Evolutionary conservation across 2,888 invertebrate genomes (phyloP).

Genomic region (Lepidocyrtinus sp.): DNA sequence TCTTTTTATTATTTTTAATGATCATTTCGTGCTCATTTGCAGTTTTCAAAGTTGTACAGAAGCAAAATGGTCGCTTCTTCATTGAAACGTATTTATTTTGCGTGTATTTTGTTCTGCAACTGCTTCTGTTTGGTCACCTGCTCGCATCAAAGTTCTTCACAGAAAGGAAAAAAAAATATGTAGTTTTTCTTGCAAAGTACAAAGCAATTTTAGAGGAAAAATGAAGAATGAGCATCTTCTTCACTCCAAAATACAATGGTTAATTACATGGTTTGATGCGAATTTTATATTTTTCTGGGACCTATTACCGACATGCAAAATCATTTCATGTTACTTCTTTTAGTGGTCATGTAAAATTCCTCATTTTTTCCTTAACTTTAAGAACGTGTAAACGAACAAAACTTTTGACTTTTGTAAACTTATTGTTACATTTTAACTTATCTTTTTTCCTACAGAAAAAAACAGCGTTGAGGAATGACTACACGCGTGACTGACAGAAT

Average conservation of each 20-base stretch:
- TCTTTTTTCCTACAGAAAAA: too few species aligned
- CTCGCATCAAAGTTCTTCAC: background rate
- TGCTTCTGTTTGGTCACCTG: conserved; percentile 24
- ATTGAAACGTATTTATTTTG: background rate
- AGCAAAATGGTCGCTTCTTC: too few species aligned
- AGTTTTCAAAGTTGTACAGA: conserved; percentile 29
- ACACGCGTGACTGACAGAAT: conserved; percentile 41
- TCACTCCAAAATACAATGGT: conserved; percentile 36
- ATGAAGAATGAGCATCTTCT: background rate
- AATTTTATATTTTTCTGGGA: conserved; percentile 35
- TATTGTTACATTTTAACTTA: conserved; percentile 8
- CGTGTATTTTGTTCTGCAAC: background rate
- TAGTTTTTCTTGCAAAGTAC: background rate
- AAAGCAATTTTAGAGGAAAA: conserved; percentile 3
- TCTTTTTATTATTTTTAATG: conserved; percentile 39
- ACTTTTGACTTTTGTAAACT: conserved; percentile 32
- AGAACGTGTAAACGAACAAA: conserved; percentile 51
- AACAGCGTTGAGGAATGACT: conserved; percentile 16
- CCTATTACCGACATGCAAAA: conserved; percentile 55
- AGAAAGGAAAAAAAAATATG: background rate
- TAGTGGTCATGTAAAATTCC: background rate
- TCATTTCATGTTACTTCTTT: conserved; percentile 23
- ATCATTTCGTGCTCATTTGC: conserved; percentile 52
- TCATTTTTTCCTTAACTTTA: conserved; percentile 26
- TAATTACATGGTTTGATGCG: conserved; percentile 57